Percentiles rank a stretch among this genome's conserved stretches.
phyloP scores from a whole-genome alignment of 1,140 invertebrate genomes.

The Epicauta chinensis region DNA sequence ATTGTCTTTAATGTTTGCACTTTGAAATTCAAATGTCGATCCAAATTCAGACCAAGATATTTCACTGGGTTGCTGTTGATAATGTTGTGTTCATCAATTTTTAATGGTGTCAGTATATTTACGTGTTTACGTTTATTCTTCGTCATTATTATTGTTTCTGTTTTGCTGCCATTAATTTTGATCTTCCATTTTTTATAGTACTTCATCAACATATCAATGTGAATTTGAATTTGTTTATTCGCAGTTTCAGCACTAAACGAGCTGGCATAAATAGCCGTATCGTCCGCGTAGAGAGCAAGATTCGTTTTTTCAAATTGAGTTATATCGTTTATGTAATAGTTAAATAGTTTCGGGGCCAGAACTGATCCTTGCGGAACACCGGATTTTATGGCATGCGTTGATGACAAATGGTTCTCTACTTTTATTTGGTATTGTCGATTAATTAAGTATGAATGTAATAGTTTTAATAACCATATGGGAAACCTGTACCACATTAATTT shows the following conservation, averaged over 20 bases:
- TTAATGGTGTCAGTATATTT: background rate
- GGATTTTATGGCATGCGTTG: slow-evolving; percentile 11
- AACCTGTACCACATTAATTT: slow-evolving; percentile 1
- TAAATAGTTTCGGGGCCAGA: slow-evolving; percentile 27
- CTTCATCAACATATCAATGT: background rate
- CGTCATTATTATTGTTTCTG: background rate
- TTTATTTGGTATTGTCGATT: slow-evolving; percentile 23
- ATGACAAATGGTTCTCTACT: slow-evolving; percentile 14
- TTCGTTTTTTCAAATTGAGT: slow-evolving; percentile 4
- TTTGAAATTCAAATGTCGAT: slow-evolving; percentile 19
- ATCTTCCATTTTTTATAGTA: background rate
- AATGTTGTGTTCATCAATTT: background rate
- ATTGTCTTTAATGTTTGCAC: slow-evolving; percentile 16
- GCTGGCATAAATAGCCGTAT: slow-evolving; percentile 25
- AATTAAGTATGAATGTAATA: slow-evolving; percentile 15
- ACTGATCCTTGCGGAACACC: slow-evolving; percentile 36
- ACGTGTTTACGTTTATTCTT: background rate
- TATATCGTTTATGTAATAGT: slow-evolving; percentile 28
- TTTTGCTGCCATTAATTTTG: slow-evolving; percentile 1
- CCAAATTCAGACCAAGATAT: slow-evolving; percentile 28
- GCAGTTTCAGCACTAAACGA: background rate
- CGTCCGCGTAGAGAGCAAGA: slow-evolving; percentile 27
- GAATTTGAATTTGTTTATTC: background rate
- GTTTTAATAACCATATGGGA: slow-evolving; percentile 20
- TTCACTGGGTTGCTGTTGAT: slow-evolving; percentile 9